phyloP scores from a whole-genome alignment of 2,888 invertebrate genomes.

The Agonum fuliginosum region DNA sequence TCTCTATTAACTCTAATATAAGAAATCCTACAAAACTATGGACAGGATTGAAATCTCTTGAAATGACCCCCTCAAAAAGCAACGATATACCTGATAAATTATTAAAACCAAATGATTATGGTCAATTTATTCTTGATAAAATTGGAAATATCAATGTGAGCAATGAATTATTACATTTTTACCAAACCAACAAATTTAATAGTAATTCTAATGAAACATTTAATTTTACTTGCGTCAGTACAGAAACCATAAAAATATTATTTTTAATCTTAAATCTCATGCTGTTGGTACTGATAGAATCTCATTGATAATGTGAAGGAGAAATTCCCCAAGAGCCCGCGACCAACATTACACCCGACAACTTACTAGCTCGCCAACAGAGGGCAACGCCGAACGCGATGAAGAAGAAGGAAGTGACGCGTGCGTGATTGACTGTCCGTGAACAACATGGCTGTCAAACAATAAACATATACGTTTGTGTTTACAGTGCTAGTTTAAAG shows the following conservation, averaged over 20 bases:
- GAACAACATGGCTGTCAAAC: too few relatives aligned
- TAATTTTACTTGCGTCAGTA: neutral
- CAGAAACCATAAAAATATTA: neutral
- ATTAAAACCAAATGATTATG: neutral
- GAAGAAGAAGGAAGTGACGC: too few relatives aligned
- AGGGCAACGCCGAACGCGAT: too few relatives aligned
- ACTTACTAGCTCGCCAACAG: too few relatives aligned
- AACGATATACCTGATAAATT: neutral
- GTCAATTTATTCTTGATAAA: neutral
- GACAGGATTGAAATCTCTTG: neutral
- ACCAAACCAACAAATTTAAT: neutral
- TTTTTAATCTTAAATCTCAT: neutral
- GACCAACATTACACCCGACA: too few relatives aligned
- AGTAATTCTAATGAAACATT: neutral
- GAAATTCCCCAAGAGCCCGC: too few relatives aligned
- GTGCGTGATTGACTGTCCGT: too few relatives aligned
- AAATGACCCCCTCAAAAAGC: neutral
- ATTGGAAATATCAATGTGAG: too few relatives aligned
- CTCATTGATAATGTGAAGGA: neutral
- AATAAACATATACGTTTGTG: too few relatives aligned
- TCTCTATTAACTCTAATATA: neutral
- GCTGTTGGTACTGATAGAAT: neutral
- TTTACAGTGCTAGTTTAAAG: too few relatives aligned
- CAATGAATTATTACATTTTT: neutral
- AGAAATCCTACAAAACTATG: neutral